Base-by-base conservation (phyloP, 2,888 invertebrate species). In the Thymelicus acteon region DNA sequence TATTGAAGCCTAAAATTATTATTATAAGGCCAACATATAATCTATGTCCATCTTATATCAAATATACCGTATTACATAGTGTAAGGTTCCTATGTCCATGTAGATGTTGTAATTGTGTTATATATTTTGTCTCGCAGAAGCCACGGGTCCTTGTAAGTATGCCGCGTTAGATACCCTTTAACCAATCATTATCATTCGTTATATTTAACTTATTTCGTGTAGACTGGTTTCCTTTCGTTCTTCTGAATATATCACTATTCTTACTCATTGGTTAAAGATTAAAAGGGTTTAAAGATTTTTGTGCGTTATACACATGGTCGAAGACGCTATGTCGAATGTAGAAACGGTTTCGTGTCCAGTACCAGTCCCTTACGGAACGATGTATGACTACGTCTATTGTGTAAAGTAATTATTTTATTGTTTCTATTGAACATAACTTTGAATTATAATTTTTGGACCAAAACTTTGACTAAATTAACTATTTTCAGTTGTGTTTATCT, bases 61-160 rank as follows among this genome's bases (percentile, higher is more conserved):
- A 48, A 48, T n/a, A 48, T 52, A 52, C 15, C 19, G 7, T 52
- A 54, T 54, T 12, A 19, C 54, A n/a, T 37, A 8, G 39, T 58
- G 7, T 76, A 73, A 78, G 31, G 31, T 24, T 44, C 44, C 76
- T 76, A 72, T 80, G 58, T 79, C 74, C 73, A 70, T 75, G 48
- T 75, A 70, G 75, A 72, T 71, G 57, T 72, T 71, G 67, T 78
- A 76, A 76, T 72, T 48, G 62, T 74, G 84, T 89, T 81, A 87
- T 68, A 69, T 69, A 85, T 90, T 92, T 91, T 91, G 82, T 90
- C 89, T 86, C 86, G 82, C 92, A 93, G 93, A 93, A 79, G 92
- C 90, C 91, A 89, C 92, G 87, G 92, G 92, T 84, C 89, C 92
- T 85, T 91, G 93, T 93, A 89, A 93, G 93, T 93, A 93, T 88